These are phyloP conservation scores for Drosophila serrata DNA, from an alignment of 1,140 invertebrate species.

Conservation along the genomic window DNA sequence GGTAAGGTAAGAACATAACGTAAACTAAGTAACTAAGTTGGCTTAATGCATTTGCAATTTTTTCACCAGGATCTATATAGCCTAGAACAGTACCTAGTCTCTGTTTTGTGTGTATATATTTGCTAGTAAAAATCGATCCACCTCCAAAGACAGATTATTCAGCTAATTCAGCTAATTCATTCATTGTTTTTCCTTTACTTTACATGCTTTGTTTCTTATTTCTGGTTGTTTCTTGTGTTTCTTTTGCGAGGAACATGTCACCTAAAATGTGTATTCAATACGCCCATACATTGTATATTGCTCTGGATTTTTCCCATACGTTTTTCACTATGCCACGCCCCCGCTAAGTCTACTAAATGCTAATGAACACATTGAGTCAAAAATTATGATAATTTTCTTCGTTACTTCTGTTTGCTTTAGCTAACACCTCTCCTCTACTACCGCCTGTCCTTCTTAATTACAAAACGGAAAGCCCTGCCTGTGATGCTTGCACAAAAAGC, in stretches of 20 bases:
- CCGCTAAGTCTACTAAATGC: slow-evolving; percentile 73
- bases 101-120: slow-evolving; percentile 42
- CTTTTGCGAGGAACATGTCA: slow-evolving; percentile 80
- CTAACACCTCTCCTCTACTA: slow-evolving; percentile 32
- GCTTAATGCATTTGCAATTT: slow-evolving; percentile 57
- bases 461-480: slow-evolving; percentile 32
- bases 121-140: slow-evolving; percentile 47
- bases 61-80: slow-evolving; percentile 10
- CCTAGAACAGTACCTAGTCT: slow-evolving; percentile 42
- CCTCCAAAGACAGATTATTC: slow-evolving; percentile 56
- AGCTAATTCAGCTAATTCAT: slow-evolving; percentile 57
- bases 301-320: slow-evolving; percentile 61
- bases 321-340: slow-evolving; percentile 47
- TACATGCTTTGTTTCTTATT: slow-evolving; percentile 12
- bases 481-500: slow-evolving; percentile 44
- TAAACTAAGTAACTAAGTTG: slow-evolving; percentile 65
- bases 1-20: slow-evolving; percentile 33
- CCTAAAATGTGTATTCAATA: slow-evolving; percentile 83
- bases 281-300: slow-evolving; percentile 82
- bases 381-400: slow-evolving; percentile 71
- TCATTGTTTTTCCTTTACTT: slow-evolving; percentile 30
- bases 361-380: slow-evolving; percentile 84
- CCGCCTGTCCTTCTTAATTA: slow-evolving; percentile 37
- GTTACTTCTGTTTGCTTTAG: slow-evolving; percentile 36
- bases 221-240: slow-evolving; percentile 26